phyloP scores from a whole-genome alignment of 2,888 invertebrate species.

The Arctia plantaginis region DNA sequence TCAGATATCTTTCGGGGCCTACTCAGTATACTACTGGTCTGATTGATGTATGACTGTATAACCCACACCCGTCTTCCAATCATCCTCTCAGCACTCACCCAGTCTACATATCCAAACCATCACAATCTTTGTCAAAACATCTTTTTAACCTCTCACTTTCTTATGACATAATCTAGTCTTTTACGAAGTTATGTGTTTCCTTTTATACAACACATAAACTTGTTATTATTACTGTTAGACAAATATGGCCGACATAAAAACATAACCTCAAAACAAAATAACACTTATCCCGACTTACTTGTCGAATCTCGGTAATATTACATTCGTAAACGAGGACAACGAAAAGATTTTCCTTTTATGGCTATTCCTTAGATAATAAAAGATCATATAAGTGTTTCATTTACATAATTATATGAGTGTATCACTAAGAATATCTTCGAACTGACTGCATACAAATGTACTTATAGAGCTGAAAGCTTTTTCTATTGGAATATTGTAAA shows the following conservation, averaged over 20 bases:
- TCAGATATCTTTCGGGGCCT: too few relatives aligned
- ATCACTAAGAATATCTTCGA: conserved; percentile 3
- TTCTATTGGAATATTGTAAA: background rate
- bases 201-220: background rate
- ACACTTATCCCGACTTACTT: conserved; percentile 14
- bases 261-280: conserved; percentile 5
- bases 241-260: background rate
- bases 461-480: background rate
- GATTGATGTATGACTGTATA: too few relatives aligned
- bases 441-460: background rate
- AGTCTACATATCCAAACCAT: too few relatives aligned
- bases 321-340: conserved; percentile 17
- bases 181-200: background rate
- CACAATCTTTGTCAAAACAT: too few relatives aligned
- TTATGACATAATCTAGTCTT: background rate
- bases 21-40: too few relatives aligned
- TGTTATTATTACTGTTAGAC: background rate
- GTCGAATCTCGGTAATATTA: conserved; percentile 21
- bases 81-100: too few relatives aligned
- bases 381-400: conserved; percentile 19
- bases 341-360: conserved; percentile 11
- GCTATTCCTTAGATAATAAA: conserved; percentile 19
- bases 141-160: too few relatives aligned
- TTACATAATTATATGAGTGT: conserved; percentile 22
- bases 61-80: too few relatives aligned